These are phyloP conservation scores for Drosophila mimetica DNA, from an alignment of 2,888 invertebrate species.

Conservation along the genomic window DNA sequence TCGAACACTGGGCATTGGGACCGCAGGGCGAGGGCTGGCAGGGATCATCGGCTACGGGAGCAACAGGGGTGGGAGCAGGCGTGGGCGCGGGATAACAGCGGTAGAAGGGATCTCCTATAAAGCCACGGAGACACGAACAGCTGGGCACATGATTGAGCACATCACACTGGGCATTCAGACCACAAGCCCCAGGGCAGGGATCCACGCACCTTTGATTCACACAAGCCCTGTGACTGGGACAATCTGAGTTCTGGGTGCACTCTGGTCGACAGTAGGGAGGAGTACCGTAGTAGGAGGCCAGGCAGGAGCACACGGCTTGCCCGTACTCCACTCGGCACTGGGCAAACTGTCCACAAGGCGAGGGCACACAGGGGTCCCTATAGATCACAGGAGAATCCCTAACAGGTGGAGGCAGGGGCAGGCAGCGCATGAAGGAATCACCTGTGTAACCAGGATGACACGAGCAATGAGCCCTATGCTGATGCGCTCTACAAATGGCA, in stretches of 20 bases:
- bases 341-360: conserved; percentile 89
- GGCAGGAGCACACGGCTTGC: conserved; percentile 87
- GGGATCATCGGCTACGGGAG: conserved; percentile 85
- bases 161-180: conserved; percentile 89
- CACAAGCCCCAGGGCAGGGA: conserved; percentile 90
- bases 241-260: conserved; percentile 89
- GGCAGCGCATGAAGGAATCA: conserved; percentile 89
- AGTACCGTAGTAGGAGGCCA: conserved; percentile 87
- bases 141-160: conserved; percentile 89
- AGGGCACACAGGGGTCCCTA: conserved; percentile 87
- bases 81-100: conserved; percentile 86
- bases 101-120: conserved; percentile 89
- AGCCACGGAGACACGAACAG: conserved; percentile 88
- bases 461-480: conserved; percentile 87
- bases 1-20: conserved; percentile 87
- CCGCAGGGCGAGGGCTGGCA: conserved; percentile 90
- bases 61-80: background rate
- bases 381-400: conserved; percentile 56
- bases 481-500: conserved; percentile 86
- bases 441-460: conserved; percentile 88
- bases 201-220: conserved; percentile 89
- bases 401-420: conserved; percentile 82
- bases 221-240: conserved; percentile 88
- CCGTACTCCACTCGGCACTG: conserved; percentile 87
- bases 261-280: conserved; percentile 90